These are phyloP conservation scores for Ametastegia equiseti DNA, from an alignment of 2,888 invertebrate species.

Conservation along the genomic window DNA sequence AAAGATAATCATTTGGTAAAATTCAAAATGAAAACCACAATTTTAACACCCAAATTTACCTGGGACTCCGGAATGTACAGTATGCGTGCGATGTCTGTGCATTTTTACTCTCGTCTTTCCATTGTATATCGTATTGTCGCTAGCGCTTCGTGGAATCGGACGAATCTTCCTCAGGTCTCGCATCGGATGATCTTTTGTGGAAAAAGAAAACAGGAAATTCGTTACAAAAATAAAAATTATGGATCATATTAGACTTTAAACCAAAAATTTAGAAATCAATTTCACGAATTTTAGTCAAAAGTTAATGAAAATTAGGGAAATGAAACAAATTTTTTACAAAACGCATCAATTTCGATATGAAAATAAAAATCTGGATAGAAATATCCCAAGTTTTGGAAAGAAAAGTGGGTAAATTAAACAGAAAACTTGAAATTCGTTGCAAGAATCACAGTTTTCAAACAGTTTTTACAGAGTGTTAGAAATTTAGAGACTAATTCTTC, in stretches of 20 bases:
- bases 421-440: too few species aligned
- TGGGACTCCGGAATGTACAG: conserved; percentile 67
- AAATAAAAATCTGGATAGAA: too few species aligned
- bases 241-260: neutral
- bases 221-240: conserved; percentile 34
- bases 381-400: too few species aligned
- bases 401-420: too few species aligned
- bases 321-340: too few species aligned
- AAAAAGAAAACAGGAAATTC: conserved; percentile 20
- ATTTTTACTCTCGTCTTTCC: conserved; percentile 68
- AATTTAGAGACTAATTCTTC: too few species aligned
- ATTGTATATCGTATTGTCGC: conserved; percentile 74
- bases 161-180: conserved; percentile 70
- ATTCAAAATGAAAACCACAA: conserved; percentile 44
- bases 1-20: conserved; percentile 47
- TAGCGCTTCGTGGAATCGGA: conserved; percentile 73
- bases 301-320: neutral
- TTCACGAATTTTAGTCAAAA: neutral
- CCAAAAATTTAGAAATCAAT: too few species aligned
- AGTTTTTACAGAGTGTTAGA: too few species aligned
- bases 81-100: conserved; percentile 66
- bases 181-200: conserved; percentile 66
- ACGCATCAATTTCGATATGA: too few species aligned
- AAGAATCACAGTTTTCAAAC: too few species aligned
- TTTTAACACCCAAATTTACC: conserved; percentile 61